Base-by-base conservation (phyloP, 2,797 vertebrate species). In the Hirundo rustica region DNA sequence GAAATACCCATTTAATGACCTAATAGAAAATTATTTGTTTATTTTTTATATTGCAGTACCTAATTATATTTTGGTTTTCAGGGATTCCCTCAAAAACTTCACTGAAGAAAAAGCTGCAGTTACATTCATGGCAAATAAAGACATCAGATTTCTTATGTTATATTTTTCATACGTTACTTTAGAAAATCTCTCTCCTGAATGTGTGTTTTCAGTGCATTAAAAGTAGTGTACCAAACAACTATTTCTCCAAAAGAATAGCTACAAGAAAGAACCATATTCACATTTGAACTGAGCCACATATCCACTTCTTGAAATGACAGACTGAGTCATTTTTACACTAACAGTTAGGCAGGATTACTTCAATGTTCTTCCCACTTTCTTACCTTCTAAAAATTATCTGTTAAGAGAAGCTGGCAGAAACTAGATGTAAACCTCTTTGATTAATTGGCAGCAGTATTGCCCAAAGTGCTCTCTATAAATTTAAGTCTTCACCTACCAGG, bases 1-100 rank as follows among this genome's bases (percentile, higher is more conserved):
- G 65, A 97, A 97, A 96, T 66, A 96, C 8, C 13, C 44, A 92
- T 91, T 95, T 96, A 97, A 97, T 95, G 92, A 95, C 81, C 68
- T 96, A 95, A 94, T 42, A 94, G 60, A 89, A 96, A 96, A 80
- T 81, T 7, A 88, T 91, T 94, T 95, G 22, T 66, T 83, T 78
- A 82, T 71, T 89, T 96, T 88, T 96, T 55, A 94, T 89, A 91
- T 57, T 92, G 17, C 16, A 83, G 17, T 85, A 81, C 44, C 32
- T 84, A 92, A 93, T 89, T 89, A 88, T 79, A 95, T 81, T 32
- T n/a, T 13, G 89, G 73, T 91, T 68, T 72, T 95, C 14, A 78
- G 85, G 32, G 61, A 91, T 60, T 55, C 29, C n/a, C 70, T 95
- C 36, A 89, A 88, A 76, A 94, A 80, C 93, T 79, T 71, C 54